phyloP scores from a whole-genome alignment of 2,797 vertebrate species.

The Coluber constrictor region DNA sequence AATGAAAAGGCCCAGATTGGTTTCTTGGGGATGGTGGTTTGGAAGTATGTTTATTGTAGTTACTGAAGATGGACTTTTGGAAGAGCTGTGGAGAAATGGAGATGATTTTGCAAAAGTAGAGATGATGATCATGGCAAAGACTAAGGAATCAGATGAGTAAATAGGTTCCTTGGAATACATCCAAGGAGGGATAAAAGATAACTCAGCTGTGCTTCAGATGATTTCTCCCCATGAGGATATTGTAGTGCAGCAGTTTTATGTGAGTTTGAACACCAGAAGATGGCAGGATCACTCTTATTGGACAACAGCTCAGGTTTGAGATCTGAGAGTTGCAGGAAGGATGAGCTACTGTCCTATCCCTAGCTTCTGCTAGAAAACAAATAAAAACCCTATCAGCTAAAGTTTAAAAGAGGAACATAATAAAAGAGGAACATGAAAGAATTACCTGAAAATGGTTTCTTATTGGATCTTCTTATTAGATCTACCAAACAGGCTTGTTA shows the following conservation, averaged over 20 bases:
- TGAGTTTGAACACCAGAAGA: neutral
- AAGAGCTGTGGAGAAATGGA: neutral
- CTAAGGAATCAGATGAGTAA: neutral
- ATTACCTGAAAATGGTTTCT: neutral
- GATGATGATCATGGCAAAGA: neutral
- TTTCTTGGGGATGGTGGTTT: neutral
- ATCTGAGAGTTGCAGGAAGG: neutral
- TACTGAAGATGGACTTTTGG: neutral
- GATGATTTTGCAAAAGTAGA: neutral
- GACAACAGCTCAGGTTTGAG: neutral
- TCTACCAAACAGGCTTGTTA: neutral
- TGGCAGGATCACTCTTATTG: neutral
- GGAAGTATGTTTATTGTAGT: neutral
- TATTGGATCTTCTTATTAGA: neutral
- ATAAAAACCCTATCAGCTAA: neutral
- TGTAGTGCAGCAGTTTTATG: neutral
- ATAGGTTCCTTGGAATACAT: neutral
- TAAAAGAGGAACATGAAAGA: neutral
- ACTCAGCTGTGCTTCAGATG: neutral
- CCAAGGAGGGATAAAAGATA: neutral
- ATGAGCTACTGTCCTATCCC: neutral
- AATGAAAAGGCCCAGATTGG: neutral
- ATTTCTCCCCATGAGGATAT: neutral
- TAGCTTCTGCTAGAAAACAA: neutral
- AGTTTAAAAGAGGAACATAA: neutral